phyloP scores from a whole-genome alignment of 2,888 invertebrate genomes.

The Acronicta leporina region DNA sequence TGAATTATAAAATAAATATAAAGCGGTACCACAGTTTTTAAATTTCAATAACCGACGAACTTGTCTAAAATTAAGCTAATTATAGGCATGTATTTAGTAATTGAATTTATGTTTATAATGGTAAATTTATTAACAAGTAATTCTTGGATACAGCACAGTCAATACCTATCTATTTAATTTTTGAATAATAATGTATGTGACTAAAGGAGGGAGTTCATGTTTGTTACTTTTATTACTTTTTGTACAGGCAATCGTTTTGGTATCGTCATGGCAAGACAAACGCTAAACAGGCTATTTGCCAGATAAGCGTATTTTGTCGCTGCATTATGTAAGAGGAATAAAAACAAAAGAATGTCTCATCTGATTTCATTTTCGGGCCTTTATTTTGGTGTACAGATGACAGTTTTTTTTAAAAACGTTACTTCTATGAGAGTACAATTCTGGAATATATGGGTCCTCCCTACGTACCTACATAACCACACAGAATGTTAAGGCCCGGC shows the following conservation, averaged over 20 bases:
- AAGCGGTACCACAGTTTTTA: conserved; percentile 1
- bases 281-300: too few relatives aligned
- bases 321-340: too few relatives aligned
- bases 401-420: too few relatives aligned
- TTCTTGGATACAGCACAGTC: conserved; percentile 19
- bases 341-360: too few relatives aligned
- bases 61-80: conserved; percentile 27
- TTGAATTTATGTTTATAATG: conserved; percentile 3
- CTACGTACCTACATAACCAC: not conserved
- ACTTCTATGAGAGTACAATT: not conserved
- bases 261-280: too few relatives aligned
- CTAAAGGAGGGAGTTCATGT: not conserved
- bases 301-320: too few relatives aligned
- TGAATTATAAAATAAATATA: conserved; percentile 9
- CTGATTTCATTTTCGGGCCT: not conserved
- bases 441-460: too few relatives aligned
- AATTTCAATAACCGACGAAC: conserved; percentile 5
- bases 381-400: too few relatives aligned
- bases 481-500: too few relatives aligned
- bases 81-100: conserved; percentile 17
- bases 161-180: too few relatives aligned
- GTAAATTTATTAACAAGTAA: conserved; percentile 12
- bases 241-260: too few relatives aligned
- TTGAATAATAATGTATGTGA: too few relatives aligned
- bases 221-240: not conserved